Evolutionary conservation across 1,140 invertebrate genomes (phyloP).

Genomic region (Acarapis woodi): DNA sequence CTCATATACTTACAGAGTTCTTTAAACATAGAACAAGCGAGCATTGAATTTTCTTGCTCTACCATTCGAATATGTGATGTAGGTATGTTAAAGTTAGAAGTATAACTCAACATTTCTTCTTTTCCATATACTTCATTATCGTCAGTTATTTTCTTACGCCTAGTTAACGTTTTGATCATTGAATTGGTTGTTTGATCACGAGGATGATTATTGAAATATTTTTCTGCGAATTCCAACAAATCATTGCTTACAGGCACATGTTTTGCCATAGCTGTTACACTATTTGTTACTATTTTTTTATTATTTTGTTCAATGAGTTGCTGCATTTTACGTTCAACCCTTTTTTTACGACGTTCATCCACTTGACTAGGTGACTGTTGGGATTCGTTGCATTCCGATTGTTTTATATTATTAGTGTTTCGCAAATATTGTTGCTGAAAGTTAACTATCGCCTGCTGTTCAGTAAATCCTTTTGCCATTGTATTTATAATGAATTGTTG

Average conservation of each 20-base stretch:
- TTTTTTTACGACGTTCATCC: background rate
- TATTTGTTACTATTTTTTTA: slow-evolving; percentile 28
- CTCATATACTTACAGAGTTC: slow-evolving; percentile 58
- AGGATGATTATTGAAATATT: slow-evolving; percentile 69
- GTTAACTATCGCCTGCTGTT: no score
- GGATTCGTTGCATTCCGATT: background rate
- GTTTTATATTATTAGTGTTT: background rate
- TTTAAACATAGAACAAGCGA: slow-evolving; percentile 69
- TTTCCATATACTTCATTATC: slow-evolving; percentile 48
- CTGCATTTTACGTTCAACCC: slow-evolving; percentile 2
- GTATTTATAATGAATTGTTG: no score
- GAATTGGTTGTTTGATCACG: slow-evolving; percentile 38
- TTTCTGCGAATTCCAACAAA: slow-evolving; percentile 69
- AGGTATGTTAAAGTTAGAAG: slow-evolving; percentile 55
- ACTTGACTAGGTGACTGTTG: background rate
- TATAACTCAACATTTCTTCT: slow-evolving; percentile 70
- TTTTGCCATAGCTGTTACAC: slow-evolving; percentile 26
- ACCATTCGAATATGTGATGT: slow-evolving; percentile 63
- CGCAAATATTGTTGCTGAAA: background rate
- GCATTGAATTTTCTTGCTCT: slow-evolving; percentile 67
- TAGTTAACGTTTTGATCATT: slow-evolving; percentile 58
- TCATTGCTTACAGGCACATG: slow-evolving; percentile 24
- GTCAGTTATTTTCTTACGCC: slow-evolving; percentile 21
- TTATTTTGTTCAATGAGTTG: slow-evolving; percentile 6
- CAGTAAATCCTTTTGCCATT: no score